A percentile compares a stretch with the other conserved stretches of the same genome.
Conservation (phyloP, 2,888 invertebrate genomes). For the Lithophane ornitopus region DNA sequence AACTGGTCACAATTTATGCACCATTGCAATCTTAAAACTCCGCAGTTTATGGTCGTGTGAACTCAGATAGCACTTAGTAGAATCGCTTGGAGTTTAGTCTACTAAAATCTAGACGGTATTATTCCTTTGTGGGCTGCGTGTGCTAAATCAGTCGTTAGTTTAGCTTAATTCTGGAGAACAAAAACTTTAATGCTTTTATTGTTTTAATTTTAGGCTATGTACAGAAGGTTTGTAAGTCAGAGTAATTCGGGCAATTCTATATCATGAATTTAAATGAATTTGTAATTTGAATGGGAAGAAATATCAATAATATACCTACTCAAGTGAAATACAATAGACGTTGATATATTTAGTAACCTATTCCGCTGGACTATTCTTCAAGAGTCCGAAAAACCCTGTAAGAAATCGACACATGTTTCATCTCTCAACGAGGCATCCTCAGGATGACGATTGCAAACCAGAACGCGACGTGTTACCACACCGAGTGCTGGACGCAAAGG, state of each 20-base stretch:
- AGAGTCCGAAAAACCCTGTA: no score
- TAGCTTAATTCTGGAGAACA: conserved; percentile 1
- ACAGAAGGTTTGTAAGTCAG: neutral
- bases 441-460: no score
- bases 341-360: no score
- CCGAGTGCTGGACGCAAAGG: no score
- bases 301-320: neutral
- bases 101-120: conserved; percentile 43
- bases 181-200: neutral
- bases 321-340: no score
- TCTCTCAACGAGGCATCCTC: no score
- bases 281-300: neutral
- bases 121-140: conserved; percentile 15
- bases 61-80: conserved; percentile 59
- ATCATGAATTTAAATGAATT: neutral
- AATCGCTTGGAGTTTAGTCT: conserved; percentile 47
- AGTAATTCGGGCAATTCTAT: neutral
- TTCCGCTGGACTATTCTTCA: no score
- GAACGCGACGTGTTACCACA: no score
- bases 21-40: conserved; percentile 59
- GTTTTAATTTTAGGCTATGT: no score
- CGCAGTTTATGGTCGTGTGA: conserved; percentile 45
- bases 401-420: no score
- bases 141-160: conserved; percentile 29
- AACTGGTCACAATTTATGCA: conserved; percentile 63